These are phyloP conservation scores for Carcina quercana DNA, from an alignment of 2,888 invertebrate species.

Conservation along the genomic window DNA sequence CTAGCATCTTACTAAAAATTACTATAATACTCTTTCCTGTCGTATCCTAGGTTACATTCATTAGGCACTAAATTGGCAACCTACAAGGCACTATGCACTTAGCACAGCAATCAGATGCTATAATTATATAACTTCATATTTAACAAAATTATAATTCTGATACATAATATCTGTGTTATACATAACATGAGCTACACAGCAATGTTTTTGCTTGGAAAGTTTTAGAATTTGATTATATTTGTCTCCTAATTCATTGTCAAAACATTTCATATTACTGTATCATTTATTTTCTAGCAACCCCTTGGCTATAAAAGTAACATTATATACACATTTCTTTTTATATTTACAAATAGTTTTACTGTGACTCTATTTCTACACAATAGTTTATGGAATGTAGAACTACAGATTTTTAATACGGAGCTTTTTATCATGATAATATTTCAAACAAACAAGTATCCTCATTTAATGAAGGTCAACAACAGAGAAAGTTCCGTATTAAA, in stretches of 20 bases:
- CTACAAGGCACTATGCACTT: conserved; percentile 76
- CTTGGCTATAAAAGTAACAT: conserved; percentile 32
- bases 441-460: conserved; percentile 1
- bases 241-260: not conserved
- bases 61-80: conserved; percentile 76
- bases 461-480: too few relatives aligned
- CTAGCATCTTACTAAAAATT: conserved; percentile 16
- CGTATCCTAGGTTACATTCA: conserved; percentile 31
- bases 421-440: conserved; percentile 11
- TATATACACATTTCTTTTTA: conserved; percentile 58
- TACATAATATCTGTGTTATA: not conserved
- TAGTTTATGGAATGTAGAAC: conserved; percentile 58
- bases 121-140: conserved; percentile 11
- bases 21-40: conserved; percentile 31
- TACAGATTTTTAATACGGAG: conserved; percentile 47
- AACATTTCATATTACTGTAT: not conserved
- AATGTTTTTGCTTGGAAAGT: conserved; percentile 11
- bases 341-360: conserved; percentile 61
- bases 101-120: conserved; percentile 59
- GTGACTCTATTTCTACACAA: conserved; percentile 37
- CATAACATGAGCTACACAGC: not conserved
- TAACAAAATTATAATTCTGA: conserved; percentile 8
- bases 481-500: conserved; percentile 16
- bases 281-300: conserved; percentile 15
- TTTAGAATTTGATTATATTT: not conserved